Conservation (phyloP, 2,113 vertebrate species). For the Bungarus multicinctus region DNA sequence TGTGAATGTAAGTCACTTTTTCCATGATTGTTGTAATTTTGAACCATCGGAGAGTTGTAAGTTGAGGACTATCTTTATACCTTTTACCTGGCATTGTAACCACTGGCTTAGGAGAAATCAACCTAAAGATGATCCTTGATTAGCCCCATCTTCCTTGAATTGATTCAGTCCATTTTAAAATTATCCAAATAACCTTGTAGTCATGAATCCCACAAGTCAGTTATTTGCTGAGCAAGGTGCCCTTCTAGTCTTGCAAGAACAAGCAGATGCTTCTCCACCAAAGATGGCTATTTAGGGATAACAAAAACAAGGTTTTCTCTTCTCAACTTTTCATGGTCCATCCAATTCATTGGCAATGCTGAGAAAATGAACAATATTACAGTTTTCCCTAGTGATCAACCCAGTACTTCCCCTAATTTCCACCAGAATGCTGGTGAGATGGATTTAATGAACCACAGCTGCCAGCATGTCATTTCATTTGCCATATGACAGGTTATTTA, state of each 20-base stretch:
- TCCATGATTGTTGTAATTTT: neutral
- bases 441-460: neutral
- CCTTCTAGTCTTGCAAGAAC: neutral
- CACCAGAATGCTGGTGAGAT: neutral
- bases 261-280: neutral
- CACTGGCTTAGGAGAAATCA: neutral
- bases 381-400: neutral
- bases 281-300: neutral
- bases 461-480: neutral
- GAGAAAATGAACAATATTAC: neutral
- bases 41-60: neutral
- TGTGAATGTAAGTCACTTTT: neutral
- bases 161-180: neutral
- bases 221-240: neutral
- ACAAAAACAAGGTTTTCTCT: neutral
- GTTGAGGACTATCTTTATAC: neutral
- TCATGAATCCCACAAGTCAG: neutral
- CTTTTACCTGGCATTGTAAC: neutral
- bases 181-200: neutral
- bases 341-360: neutral
- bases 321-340: neutral
- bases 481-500: neutral
- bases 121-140: neutral
- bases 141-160: neutral
- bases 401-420: neutral